Percentiles rank a stretch among this genome's conserved stretches.
These are phyloP conservation scores for Dolomedes plantarius DNA, from an alignment of 2,888 invertebrate species.

Conservation along the genomic window DNA sequence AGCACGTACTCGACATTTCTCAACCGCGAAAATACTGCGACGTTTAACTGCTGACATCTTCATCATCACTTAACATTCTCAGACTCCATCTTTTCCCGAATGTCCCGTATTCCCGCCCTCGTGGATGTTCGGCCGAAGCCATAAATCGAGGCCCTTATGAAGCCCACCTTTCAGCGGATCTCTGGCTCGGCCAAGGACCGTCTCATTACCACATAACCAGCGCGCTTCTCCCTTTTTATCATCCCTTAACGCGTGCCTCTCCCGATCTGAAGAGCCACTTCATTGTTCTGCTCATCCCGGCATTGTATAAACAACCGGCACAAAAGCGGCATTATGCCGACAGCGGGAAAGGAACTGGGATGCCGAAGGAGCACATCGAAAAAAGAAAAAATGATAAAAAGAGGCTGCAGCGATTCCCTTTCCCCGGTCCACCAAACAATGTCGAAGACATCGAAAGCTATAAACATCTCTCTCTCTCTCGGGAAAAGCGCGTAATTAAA, in stretches of 20 bases:
- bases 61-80: too few species aligned
- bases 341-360: background rate
- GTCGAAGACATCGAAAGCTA: constrained; percentile 35
- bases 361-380: background rate
- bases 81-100: too few species aligned
- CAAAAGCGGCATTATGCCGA: constrained; percentile 42
- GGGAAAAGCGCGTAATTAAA: constrained; percentile 50
- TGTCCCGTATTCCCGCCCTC: too few species aligned
- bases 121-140: too few species aligned
- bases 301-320: constrained; percentile 25
- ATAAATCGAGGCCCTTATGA: too few species aligned
- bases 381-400: too few species aligned
- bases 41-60: too few species aligned
- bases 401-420: background rate
- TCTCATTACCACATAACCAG: too few species aligned
- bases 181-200: too few species aligned
- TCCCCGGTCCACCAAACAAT: constrained; percentile 27
- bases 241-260: constrained; percentile 2
- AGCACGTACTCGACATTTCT: too few species aligned
- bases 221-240: background rate
- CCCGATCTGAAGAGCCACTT: background rate
- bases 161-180: too few species aligned
- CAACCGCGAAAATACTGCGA: too few species aligned
- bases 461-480: constrained; percentile 61
- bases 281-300: constrained; percentile 20